Percentiles rank a stretch among this genome's conserved stretches.
These are phyloP conservation scores for Telmatherina bonti DNA, from an alignment of 2,797 vertebrate species.

Conservation along the genomic window DNA sequence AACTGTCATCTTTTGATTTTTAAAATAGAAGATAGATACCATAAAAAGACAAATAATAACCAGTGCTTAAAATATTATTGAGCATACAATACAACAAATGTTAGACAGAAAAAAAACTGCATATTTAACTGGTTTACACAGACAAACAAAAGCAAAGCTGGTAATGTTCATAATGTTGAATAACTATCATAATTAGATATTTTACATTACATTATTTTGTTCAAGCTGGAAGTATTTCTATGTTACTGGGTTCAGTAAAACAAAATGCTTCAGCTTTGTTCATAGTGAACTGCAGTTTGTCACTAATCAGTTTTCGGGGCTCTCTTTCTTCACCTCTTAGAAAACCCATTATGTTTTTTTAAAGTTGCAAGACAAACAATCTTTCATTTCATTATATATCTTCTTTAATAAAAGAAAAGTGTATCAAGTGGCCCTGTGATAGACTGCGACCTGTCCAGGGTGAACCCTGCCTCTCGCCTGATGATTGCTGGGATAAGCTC, in stretches of 20 bases:
- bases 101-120: not conserved
- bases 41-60: not conserved
- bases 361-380: not conserved
- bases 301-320: too few relatives aligned
- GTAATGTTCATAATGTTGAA: too few relatives aligned
- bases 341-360: not conserved
- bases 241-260: not conserved
- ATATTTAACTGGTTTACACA: too few relatives aligned
- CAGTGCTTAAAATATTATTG: not conserved
- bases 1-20: not conserved
- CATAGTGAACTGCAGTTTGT: not conserved
- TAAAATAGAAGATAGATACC: not conserved
- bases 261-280: not conserved
- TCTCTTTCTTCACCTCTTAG: not conserved
- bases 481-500: too few relatives aligned
- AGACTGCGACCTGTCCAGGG: too few relatives aligned
- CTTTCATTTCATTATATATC: not conserved
- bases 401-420: not conserved
- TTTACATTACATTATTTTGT: too few relatives aligned
- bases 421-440: too few relatives aligned
- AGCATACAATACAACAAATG: not conserved
- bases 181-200: too few relatives aligned
- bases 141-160: too few relatives aligned
- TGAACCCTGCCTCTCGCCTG: too few relatives aligned
- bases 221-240: too few relatives aligned